phyloP scores from a whole-genome alignment of 2,888 invertebrate genomes.

The Hyppa rectilinea region DNA sequence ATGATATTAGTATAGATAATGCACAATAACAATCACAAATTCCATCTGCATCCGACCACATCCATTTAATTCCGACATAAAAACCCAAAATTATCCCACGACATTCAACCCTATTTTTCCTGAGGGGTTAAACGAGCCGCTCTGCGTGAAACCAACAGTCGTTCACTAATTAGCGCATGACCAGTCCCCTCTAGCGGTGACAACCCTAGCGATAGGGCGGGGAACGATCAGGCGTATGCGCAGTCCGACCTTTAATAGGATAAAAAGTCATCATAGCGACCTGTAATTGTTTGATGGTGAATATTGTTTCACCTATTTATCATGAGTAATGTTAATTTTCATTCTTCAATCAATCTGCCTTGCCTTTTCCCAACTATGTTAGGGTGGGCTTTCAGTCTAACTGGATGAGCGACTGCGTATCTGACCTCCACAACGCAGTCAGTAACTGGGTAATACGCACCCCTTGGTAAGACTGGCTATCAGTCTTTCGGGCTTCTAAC shows the following conservation, averaged over 20 bases:
- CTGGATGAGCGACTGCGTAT: no score
- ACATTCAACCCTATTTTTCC: conserved; percentile 38
- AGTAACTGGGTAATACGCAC: no score
- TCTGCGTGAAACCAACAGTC: conserved; percentile 55
- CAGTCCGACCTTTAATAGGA: conserved; percentile 42
- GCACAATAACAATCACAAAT: neutral
- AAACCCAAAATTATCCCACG: conserved; percentile 31
- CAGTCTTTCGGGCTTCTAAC: no score
- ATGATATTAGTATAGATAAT: no score
- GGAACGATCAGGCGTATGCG: conserved; percentile 25
- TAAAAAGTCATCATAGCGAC: conserved; percentile 40
- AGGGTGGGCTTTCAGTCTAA: no score
- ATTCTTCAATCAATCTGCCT: no score
- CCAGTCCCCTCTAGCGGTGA: conserved; percentile 47
- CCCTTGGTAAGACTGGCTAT: no score
- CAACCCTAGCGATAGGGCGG: conserved; percentile 49
- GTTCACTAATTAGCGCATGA: conserved; percentile 54
- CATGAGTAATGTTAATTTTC: neutral
- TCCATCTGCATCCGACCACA: neutral
- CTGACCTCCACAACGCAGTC: no score
- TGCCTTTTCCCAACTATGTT: no score
- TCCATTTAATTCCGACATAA: conserved; percentile 1
- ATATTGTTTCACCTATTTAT: neutral
- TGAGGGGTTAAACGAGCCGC: conserved; percentile 45
- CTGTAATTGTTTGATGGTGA: conserved; percentile 15